Conservation (phyloP, 2,113 vertebrate species). For the Axis porcinus region DNA sequence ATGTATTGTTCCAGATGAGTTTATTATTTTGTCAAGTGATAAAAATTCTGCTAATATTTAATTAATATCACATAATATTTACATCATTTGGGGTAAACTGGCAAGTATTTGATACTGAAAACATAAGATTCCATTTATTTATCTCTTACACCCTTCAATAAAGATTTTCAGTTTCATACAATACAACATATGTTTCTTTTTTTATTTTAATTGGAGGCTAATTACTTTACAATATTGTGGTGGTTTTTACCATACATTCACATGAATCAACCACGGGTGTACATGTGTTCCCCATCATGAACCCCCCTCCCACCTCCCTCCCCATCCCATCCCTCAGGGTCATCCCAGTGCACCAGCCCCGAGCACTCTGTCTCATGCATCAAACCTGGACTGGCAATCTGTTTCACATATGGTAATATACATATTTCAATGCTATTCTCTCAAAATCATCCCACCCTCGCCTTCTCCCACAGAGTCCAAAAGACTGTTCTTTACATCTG, state of each 20-base stretch:
- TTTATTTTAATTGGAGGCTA: not conserved
- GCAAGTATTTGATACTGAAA: not conserved
- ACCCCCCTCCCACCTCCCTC: not conserved
- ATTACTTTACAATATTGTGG: not conserved
- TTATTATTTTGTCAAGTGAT: not conserved
- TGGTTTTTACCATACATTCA: not conserved
- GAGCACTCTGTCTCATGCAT: not conserved
- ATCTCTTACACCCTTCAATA: not conserved
- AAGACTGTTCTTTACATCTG: not conserved
- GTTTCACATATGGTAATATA: not conserved
- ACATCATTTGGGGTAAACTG: not conserved
- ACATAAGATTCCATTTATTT: not conserved
- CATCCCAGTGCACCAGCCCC: not conserved
- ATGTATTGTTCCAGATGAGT: not conserved
- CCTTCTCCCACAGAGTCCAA: not conserved
- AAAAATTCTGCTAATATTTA: not conserved
- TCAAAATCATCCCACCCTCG: not conserved
- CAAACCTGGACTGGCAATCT: not conserved
- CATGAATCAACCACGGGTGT: not conserved
- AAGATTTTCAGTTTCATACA: not conserved
- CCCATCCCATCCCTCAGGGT: not conserved
- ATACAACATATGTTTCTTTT: not conserved
- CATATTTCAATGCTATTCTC: not conserved
- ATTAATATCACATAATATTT: not conserved
- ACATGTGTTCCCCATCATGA: not conserved